Base-by-base conservation (phyloP, 2,797 vertebrate genomes). In the Crypturellus tataupa region DNA sequence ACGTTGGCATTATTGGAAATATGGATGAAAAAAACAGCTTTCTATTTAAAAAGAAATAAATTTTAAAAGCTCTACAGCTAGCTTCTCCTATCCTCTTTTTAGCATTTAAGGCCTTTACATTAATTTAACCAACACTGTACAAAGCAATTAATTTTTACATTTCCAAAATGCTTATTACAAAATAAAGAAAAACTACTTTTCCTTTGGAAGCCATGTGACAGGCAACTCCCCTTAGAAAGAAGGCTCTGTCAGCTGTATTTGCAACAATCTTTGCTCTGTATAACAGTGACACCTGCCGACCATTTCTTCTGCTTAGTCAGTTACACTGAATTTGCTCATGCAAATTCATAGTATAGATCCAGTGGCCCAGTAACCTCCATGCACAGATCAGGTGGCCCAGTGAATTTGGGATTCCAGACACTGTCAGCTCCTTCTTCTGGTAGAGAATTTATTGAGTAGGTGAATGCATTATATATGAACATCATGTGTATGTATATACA, bases 91-190 rank as follows among this genome's bases (percentile, higher is more conserved):
- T 39, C 1, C 10, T 63, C 59, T 67, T 60, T 40, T 73, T 20
- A 90, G 29, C 62, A 80, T 46, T 91, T 62, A 62, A 86, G 46
- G 64, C 5, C 15, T 89, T 80, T 59, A 12, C 4, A 84, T 62
- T 87, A 56, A 86, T 25, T 93, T 78, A 90, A 78, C 5, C 27
- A 78, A 56, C 83, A 76, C 31, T 91, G 64, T 91, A 95, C 70
- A 94, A 46, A 87, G 18, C 40, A 79, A 84, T 33, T 5, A 25
- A 31, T 58, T 88, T 92, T 82, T 64, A 91, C 62, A 91, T 65
- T 94, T 88, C n/a, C 62, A 88, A 86, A 95, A 84, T 55, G 40
- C 20, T 40, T 82, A 20, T 12, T 27, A 55, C 55, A 68, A 72
- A 76, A 27, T 5, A 7, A 85, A 68, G 47, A 78, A 77, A 69